A percentile compares a stretch with the other conserved stretches of the same genome.
Evolutionary conservation across 1,140 invertebrate species (phyloP).

Genomic region (Cydia amplana): DNA sequence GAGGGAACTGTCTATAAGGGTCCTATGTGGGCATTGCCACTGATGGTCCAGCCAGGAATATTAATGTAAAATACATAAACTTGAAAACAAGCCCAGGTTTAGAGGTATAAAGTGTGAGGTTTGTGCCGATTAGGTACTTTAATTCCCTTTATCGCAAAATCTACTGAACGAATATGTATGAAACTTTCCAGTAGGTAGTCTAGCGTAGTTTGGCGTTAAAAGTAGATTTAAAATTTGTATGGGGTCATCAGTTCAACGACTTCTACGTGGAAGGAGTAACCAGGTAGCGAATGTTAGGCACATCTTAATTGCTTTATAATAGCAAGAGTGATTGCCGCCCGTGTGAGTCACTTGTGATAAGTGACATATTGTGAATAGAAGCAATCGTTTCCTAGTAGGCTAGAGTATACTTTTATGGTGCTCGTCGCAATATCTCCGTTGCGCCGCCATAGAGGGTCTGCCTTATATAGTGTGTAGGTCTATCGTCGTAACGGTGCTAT

Average conservation of each 20-base stretch:
- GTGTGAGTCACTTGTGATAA: not conserved
- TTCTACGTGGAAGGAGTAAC: no score
- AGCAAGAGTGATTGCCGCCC: not conserved
- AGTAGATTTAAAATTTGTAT: no score
- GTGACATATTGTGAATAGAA: not conserved
- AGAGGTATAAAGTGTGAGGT: not conserved
- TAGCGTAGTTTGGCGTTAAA: no score
- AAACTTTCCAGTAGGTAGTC: no score
- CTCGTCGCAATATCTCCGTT: not conserved
- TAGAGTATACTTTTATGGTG: not conserved
- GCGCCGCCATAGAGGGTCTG: not conserved
- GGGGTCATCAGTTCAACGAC: no score
- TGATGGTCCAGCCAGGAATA: no score
- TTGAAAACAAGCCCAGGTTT: not conserved
- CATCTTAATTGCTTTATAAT: not conserved
- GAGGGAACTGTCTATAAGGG: no score
- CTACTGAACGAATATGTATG: no score
- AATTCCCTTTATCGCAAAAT: no score
- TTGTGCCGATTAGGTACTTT: no score
- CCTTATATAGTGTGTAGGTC: conserved; percentile 34
- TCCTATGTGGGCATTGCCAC: no score
- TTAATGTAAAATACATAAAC: not conserved
- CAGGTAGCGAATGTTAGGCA: no score
- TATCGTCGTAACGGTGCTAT: conserved; percentile 37
- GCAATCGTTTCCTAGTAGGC: not conserved